phyloP scores from a whole-genome alignment of 2,113 vertebrate genomes.

The Prunella fulvescens region DNA sequence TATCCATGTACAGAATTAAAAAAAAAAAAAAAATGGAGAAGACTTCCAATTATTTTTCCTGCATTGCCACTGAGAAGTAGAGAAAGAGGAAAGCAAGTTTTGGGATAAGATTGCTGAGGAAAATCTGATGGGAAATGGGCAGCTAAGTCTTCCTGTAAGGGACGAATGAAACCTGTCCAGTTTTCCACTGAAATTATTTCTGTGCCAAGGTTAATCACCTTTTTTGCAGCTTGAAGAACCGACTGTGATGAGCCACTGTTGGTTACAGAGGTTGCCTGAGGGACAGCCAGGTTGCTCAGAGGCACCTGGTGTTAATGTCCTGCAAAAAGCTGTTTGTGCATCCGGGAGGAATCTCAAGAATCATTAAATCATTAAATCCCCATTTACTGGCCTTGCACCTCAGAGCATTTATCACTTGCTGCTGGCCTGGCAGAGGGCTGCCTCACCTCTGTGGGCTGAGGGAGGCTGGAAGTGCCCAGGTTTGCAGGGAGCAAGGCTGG shows the following conservation, averaged over 20 bases:
- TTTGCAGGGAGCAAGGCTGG: not conserved
- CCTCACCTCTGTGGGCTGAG: fast-evolving
- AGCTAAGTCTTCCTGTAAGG: not conserved
- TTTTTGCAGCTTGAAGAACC: not conserved
- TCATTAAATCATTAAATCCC: not conserved
- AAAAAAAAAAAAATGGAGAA: not conserved
- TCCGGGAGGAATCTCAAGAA: not conserved
- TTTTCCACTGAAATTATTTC: not conserved
- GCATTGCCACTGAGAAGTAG: not conserved
- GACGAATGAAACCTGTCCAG: not conserved
- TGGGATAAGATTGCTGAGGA: not conserved
- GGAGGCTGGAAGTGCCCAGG: not conserved
- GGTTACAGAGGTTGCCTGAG: not conserved
- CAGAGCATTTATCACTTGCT: not conserved
- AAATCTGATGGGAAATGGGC: not conserved
- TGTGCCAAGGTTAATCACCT: not conserved
- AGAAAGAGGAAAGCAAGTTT: not conserved
- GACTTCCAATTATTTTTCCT: not conserved
- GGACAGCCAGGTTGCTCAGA: not conserved
- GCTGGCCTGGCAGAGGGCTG: not conserved
- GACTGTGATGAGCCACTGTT: not conserved
- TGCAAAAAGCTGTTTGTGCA: not conserved
- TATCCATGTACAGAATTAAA: not conserved
- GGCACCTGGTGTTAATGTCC: not conserved
- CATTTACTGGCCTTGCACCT: not conserved